Percentiles rank a stretch among this genome's conserved stretches.
Conservation (phyloP, 92 coral and sea anemone species). For the Montipora capitata region DNA sequence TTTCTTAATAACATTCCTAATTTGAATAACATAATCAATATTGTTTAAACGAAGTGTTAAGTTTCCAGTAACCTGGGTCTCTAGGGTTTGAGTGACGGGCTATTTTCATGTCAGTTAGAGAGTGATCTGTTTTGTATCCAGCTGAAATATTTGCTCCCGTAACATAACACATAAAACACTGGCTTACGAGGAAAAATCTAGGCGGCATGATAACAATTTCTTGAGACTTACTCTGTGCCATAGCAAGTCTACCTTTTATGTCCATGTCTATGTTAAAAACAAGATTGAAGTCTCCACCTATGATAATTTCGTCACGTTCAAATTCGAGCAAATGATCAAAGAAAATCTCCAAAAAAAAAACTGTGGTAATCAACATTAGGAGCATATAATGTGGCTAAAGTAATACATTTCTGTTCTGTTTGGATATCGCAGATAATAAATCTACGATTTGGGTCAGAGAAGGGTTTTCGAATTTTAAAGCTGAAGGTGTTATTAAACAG, state of each 20-base stretch:
- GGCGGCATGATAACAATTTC: slow-evolving; percentile 7
- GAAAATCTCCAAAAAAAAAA: too few relatives aligned
- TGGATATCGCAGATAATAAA: too few relatives aligned
- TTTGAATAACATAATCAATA: not conserved
- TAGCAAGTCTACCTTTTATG: not conserved
- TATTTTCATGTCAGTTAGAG: not conserved
- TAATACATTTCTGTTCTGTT: too few relatives aligned
- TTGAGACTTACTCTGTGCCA: not conserved
- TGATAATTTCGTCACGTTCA: too few relatives aligned
- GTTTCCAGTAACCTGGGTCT: not conserved
- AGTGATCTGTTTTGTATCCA: not conserved
- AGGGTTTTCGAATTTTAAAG: too few relatives aligned
- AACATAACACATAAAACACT: not conserved
- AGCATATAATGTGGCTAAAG: too few relatives aligned
- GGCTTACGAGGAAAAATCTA: not conserved
- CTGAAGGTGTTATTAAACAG: too few relatives aligned
- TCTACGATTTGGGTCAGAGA: too few relatives aligned
- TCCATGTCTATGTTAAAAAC: not conserved
- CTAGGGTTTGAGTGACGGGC: not conserved
- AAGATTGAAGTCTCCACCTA: not conserved
- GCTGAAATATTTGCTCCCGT: not conserved
- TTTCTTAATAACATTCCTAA: slow-evolving; percentile 10
- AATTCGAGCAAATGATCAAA: too few relatives aligned
- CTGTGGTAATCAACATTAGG: too few relatives aligned
- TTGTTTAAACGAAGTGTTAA: not conserved